Base-by-base conservation (phyloP, 2,113 vertebrate species). In the Centropus unirufus region DNA sequence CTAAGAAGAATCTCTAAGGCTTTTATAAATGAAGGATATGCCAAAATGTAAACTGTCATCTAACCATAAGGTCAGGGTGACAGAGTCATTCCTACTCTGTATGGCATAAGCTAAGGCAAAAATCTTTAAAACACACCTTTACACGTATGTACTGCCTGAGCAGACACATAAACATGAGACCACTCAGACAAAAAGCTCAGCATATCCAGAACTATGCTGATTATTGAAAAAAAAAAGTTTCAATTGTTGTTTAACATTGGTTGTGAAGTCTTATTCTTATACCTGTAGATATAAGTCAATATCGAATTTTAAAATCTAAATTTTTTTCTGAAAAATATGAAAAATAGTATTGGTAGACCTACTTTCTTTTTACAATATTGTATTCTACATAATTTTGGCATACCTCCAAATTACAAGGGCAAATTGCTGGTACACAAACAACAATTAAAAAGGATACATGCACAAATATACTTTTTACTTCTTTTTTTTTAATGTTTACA, bases 141-240 rank as follows among this genome's bases (percentile, higher is more conserved):
- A 47, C 20, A 29, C 1, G 0, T 14, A 22, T 15, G 14, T 46
- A 26, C 23, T 57, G 12, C 20, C 14, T 58, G 52, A 74, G 34
- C 3, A 68, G 0, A 34, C 39, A 54, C 1, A 4, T 21, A 52
- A 93, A 54, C 58, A 67, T 0, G 0, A 39, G 54, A 80, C 5
- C 14, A 78, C 51, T 90, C 34, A 78, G 40, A 74, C 29, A 88
- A 11, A 85, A 85, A 73, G 17, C 32, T 90, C 29, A 80, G 49
- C 22, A 47, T 17, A 39, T 44, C 22, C 13, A 87, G 32, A 86
- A 69, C 79, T 36, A 40, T 15, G 47, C 8, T 40, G 5, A 61
- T 74, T 61, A 81, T 15, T 58, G 21, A 21, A 7, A 20, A 47
- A 32, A 30, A 36, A 12, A 21, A 32, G 9, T 32, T 44, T 55